Base-by-base conservation (phyloP, 2,888 invertebrate genomes). In the Thalpophila matura region DNA sequence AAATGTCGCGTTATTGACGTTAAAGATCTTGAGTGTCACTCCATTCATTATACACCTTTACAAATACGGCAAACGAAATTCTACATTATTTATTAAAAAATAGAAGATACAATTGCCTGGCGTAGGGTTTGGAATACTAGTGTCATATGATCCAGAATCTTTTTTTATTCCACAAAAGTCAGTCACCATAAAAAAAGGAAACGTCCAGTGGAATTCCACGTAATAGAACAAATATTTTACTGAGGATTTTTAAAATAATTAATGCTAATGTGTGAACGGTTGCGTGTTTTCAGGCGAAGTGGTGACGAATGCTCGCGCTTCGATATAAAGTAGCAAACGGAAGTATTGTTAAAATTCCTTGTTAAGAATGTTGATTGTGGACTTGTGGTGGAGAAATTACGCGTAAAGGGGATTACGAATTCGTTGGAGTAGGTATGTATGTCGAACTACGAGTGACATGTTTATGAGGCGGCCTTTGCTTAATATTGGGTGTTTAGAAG, bases 171-270 rank as follows among this genome's bases (percentile, higher is more conserved):
- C 69, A 81, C 78, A 80, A 85, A 87, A 86, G 76, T 81, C 83
- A 77, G 84, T 80, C 79, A 84, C 83, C 82, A 84, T 86, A 86
- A 89, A 89, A 89, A 87, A 89, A 71, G 63, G 76, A 83, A 83
- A 82, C 75, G 76, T 77, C 57, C 47, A 14, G 40, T n/a, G 77
- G 83, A 90, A 91, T 91, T 88, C 84, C 79, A 83, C 79, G 89
- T 91, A 90, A 91, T 89, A 90, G 89, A 79, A 80, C 62, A 89
- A 90, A 88, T 85, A 93, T 93, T 93, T 94, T 94, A 93, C 94
- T 89, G 92, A 92, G 89, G 82, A 86, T 87, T 89, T 91, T 89
- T 85, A 63, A 73, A 84, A 85, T 82, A 82, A 79, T 72, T 79
- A 82, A 86, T 83, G 86, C 75, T 86, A 87, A 90, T 86, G 89